Percentiles rank a stretch among this genome's conserved stretches.
These are phyloP conservation scores for Machaerirhynchus nigripectus DNA, from an alignment of 2,113 vertebrate genomes.

Conservation along the genomic window DNA sequence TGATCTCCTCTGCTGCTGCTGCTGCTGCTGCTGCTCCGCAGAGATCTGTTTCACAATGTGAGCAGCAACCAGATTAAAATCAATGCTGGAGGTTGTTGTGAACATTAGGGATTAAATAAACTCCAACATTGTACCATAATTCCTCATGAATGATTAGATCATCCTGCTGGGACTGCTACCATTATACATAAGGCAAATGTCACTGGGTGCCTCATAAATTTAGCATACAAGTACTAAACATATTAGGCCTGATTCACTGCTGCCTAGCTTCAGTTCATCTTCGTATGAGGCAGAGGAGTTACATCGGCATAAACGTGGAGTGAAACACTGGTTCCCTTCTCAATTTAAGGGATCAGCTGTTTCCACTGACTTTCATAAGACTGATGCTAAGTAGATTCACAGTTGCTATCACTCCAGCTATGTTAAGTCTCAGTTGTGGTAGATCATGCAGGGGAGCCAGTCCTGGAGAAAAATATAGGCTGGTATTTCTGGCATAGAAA, in stretches of 20 bases:
- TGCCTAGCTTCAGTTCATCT: constrained; percentile 19
- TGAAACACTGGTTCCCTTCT: background rate
- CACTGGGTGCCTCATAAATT: constrained; percentile 51
- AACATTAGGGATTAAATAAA: constrained; percentile 47
- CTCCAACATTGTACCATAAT: background rate
- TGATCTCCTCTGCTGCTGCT: background rate
- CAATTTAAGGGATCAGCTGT: constrained; percentile 35
- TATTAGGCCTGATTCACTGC: constrained; percentile 37
- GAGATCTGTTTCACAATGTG: background rate
- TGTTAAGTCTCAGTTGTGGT: background rate
- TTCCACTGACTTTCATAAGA: background rate
- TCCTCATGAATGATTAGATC: constrained; percentile 49
- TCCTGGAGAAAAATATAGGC: constrained; percentile 18
- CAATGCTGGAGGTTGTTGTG: constrained; percentile 25
- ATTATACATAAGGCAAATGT: constrained; percentile 52
- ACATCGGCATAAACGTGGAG: background rate
- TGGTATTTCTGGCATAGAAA: constrained; percentile 34
- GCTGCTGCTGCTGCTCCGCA: background rate
- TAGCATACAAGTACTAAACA: constrained; percentile 13
- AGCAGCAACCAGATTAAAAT: constrained; percentile 42
- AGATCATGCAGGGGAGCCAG: background rate
- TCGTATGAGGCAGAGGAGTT: background rate
- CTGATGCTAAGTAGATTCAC: background rate
- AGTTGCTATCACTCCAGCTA: background rate
- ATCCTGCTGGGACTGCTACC: constrained; percentile 53